These are phyloP conservation scores for Heptranchias perlo DNA, from an alignment of 2,113 vertebrate genomes.

Conservation along the genomic window DNA sequence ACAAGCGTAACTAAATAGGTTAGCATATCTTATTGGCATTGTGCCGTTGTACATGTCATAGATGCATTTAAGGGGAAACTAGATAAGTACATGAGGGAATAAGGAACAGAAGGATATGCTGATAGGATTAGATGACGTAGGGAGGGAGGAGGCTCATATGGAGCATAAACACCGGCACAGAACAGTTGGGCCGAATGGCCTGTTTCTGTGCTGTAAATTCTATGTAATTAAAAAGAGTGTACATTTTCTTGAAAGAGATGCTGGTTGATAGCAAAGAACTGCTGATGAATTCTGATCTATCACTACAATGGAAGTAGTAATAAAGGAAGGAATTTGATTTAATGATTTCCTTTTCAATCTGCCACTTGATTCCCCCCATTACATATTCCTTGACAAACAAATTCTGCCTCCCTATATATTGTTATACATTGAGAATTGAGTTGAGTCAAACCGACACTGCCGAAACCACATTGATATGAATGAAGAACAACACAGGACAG, in stretches of 20 bases:
- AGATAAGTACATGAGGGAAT: background rate
- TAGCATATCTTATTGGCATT: background rate
- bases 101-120: background rate
- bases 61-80: background rate
- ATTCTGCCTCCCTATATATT: background rate
- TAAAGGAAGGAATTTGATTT: background rate
- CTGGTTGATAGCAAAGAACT: background rate
- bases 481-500: background rate
- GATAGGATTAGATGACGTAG: too few relatives aligned
- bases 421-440: background rate
- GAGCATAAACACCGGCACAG: background rate
- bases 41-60: background rate
- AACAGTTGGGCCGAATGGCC: background rate
- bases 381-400: background rate
- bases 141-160: background rate
- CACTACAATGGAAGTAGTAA: background rate
- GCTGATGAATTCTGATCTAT: too few relatives aligned
- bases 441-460: background rate
- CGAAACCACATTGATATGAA: background rate
- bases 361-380: background rate
- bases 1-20: background rate
- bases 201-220: background rate
- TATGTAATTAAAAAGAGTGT: conserved; percentile 1
- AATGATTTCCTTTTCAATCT: background rate
- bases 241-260: background rate